These are phyloP conservation scores for Drosophila lacicola DNA, from an alignment of 2,888 invertebrate species.

Conservation along the genomic window DNA sequence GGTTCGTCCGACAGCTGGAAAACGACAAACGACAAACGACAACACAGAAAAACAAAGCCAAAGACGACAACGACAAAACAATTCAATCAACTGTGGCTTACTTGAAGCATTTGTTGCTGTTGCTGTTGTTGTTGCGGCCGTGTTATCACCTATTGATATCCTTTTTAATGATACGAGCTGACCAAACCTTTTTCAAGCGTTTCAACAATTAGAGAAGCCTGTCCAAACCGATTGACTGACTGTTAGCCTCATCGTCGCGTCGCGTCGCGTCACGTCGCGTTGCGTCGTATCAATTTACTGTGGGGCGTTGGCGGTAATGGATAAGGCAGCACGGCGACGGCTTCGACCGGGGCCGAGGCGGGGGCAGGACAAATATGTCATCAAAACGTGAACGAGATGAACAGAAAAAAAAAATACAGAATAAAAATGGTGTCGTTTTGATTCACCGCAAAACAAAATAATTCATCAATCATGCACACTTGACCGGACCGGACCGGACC, in stretches of 20 bases:
- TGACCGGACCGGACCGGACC: conserved; percentile 61
- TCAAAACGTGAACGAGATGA: conserved; percentile 55
- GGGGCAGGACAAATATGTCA: conserved; percentile 68
- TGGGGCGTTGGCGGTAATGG: conserved; percentile 50
- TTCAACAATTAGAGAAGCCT: conserved; percentile 64
- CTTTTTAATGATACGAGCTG: conserved; percentile 71
- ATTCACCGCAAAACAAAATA: conserved; percentile 80
- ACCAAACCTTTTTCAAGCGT: conserved; percentile 75
- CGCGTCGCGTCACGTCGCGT: conserved; percentile 5
- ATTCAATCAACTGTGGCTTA: conserved; percentile 73
- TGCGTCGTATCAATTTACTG: conserved; percentile 58
- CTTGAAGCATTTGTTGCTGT: conserved; percentile 26
- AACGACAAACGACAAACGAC: conserved; percentile 48
- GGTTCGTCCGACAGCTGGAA: conserved; percentile 63
- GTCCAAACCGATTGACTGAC: conserved; percentile 42
- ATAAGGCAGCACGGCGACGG: conserved; percentile 32
- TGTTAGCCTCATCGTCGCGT: conserved; percentile 41
- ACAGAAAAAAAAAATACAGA: not conserved
- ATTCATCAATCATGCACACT: conserved; percentile 80
- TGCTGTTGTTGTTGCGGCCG: conserved; percentile 39
- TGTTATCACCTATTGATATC: conserved; percentile 77
- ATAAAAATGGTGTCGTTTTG: conserved; percentile 75
- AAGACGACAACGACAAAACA: conserved; percentile 58
- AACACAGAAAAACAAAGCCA: conserved; percentile 13
- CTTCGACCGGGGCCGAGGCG: conserved; percentile 3